Evolutionary conservation across 1,140 invertebrate species (phyloP).

Genomic region (Archegozetes longisetosus): DNA sequence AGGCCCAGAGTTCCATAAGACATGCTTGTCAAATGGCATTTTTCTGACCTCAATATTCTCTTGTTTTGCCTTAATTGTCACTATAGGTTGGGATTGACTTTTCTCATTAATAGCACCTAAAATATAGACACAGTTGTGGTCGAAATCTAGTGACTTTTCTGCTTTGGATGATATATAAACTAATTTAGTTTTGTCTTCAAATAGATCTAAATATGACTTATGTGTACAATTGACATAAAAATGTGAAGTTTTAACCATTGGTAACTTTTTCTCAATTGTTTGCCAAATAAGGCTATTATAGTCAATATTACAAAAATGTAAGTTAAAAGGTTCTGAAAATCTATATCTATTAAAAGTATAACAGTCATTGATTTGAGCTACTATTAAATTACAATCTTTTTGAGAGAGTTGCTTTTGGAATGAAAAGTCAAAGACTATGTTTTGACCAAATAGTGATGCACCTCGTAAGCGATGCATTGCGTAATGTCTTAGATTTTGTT

Average conservation of each 20-base stretch:
- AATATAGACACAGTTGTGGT: not conserved
- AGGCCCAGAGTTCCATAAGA: not conserved
- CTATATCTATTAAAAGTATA: not conserved
- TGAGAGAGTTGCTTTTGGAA: not conserved
- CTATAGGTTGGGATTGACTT: too few species aligned
- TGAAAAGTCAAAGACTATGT: not conserved
- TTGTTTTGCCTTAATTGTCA: not conserved
- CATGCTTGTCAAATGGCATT: not conserved
- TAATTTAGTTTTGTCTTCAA: not conserved
- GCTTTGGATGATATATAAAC: not conserved
- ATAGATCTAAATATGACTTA: not conserved
- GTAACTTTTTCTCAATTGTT: not conserved
- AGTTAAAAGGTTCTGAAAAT: not conserved
- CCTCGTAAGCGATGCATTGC: not conserved
- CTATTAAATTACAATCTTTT: not conserved
- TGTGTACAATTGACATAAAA: not conserved
- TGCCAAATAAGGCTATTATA: not conserved
- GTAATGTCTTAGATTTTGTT: not conserved
- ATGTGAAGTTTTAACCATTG: not conserved
- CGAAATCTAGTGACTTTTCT: not conserved
- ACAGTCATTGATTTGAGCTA: not conserved
- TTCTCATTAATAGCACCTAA: not conserved
- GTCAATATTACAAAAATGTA: not conserved
- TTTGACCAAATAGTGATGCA: not conserved
- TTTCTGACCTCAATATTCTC: not conserved